Base-by-base conservation (phyloP, 2,113 vertebrate genomes). In the Albula glossodonta region DNA sequence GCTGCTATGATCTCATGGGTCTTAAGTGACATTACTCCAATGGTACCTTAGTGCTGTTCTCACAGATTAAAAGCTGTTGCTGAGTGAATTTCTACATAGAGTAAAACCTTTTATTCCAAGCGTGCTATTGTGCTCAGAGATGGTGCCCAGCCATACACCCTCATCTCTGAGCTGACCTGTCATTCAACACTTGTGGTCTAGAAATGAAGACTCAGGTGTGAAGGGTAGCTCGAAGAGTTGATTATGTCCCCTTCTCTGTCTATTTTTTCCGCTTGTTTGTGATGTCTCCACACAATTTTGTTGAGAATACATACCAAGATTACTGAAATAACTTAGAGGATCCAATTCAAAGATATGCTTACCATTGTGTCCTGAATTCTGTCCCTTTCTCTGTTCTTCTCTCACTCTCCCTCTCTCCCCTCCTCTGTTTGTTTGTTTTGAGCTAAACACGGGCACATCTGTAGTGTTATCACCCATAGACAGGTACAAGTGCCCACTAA, bases 401-500 rank as follows among this genome's bases (percentile, higher is more conserved):
- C 88, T 74, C n/a, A 81, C 56, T 88, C 19, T 12, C 49, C 8
- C 51, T 10, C 82, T n/a, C 81, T 49, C 22, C 79, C 8, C 56
- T 82, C 50, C 25, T 7, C 22, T 31, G n/a, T 80, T 52, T 92
- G 91, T 92, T 92, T 92, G 87, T 91, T 81, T 87, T 86, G 57
- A 57, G 86, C 84, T 90, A 93, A 92, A 93, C 90, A 92, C 87
- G 91, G 93, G 5, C 81, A 90, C 90, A 91, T 92, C 92, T 91
- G 82, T 88, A 91, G 91, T 91, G 90, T 87, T 87, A 94, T 94
- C 93, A 91, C 88, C 94, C 93, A 93, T 92, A 92, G 92, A 93
- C 94, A 93, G 91, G 92, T 70, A 63, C 79, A 84, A 81, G 83
- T 25, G 57, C 80, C 84, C 53, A 79, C 90, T 91, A 93, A 91